Base-by-base conservation (phyloP, 2,888 invertebrate species). In the Ornithoptera priamus region DNA sequence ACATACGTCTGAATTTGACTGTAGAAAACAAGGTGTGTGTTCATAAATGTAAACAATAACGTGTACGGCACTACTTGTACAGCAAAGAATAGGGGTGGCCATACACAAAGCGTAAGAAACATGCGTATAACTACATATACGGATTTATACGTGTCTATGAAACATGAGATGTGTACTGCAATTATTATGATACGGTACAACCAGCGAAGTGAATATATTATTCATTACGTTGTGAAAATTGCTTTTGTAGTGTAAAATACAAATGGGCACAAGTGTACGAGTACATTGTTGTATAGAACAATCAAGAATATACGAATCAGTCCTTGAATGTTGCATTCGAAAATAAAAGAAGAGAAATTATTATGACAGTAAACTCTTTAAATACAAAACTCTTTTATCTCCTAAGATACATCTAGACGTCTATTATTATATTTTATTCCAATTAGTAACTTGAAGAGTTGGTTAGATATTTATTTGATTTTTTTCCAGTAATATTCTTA, bases 131-230 rank as follows among this genome's bases (percentile, higher is more conserved):
- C 30, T 46, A 15, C 2, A 50, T 12, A 50, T 18, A 50, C 50
- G 18, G 5, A 50, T 10, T 46, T 46, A 15, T 50, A 20, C 10
- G 57, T 20, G n/a, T 57, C 20, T 57, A 57, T n/a, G 57, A 57
- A 6, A 20, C 57, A 57, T 18, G 57, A 57, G 57, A 57, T 57
- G 20, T 57, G 53, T 24, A 56, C 10, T 64, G 36, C 12, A 59
- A 22, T 24, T 64, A 30, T 17, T 62, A 22, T 24, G 22, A 56
- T 64, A 39, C 22, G 24, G 15, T 57, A 53, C 39, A 64, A 1
- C 65, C 58, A 30, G 46, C 65, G 65, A 30, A 60, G 59, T 30
- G n/a, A 50, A 59, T 62, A 46, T 36, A 36, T 30, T 60, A 60
- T 60, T 36, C 60, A 59, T 57, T 30, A 18, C 39, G 0, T 8